phyloP scores from a whole-genome alignment of 2,888 invertebrate genomes.

The Pyrgus malvae region DNA sequence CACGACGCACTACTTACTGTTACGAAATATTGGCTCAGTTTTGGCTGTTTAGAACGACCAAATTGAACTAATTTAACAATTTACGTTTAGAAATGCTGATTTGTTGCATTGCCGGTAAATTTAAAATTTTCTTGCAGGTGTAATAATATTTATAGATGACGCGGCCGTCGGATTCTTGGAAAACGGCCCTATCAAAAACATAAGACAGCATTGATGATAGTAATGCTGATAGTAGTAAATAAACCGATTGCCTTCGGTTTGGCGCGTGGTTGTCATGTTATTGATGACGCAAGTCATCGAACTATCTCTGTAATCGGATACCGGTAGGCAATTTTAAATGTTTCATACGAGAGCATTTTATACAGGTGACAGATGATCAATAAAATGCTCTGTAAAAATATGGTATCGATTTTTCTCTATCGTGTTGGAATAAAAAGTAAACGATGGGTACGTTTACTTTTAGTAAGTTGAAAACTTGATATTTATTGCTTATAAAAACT shows the following conservation, averaged over 20 bases:
- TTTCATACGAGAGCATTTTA: constrained; percentile 23
- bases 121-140: constrained; percentile 5
- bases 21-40: constrained; percentile 13
- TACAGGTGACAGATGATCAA: constrained; percentile 18
- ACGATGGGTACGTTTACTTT: too few relatives aligned
- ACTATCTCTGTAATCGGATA: constrained; percentile 48
- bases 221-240: constrained; percentile 52
- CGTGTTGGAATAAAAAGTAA: not conserved
- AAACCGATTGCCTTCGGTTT: constrained; percentile 37
- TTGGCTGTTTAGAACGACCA: constrained; percentile 4
- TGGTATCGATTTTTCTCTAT: not conserved
- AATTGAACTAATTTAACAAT: not conserved
- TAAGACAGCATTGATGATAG: constrained; percentile 43
- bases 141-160: constrained; percentile 40
- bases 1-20: constrained; percentile 2
- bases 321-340: constrained; percentile 36
- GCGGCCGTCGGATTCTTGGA: constrained; percentile 58
- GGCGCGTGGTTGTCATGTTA: constrained; percentile 43
- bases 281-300: constrained; percentile 52
- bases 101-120: constrained; percentile 4
- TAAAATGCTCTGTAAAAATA: not conserved
- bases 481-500: too few relatives aligned
- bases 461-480: too few relatives aligned
- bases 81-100: constrained; percentile 1
- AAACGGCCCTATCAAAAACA: constrained; percentile 52